Conservation (phyloP, 2,888 invertebrate species). For the Metellina segmentata region DNA sequence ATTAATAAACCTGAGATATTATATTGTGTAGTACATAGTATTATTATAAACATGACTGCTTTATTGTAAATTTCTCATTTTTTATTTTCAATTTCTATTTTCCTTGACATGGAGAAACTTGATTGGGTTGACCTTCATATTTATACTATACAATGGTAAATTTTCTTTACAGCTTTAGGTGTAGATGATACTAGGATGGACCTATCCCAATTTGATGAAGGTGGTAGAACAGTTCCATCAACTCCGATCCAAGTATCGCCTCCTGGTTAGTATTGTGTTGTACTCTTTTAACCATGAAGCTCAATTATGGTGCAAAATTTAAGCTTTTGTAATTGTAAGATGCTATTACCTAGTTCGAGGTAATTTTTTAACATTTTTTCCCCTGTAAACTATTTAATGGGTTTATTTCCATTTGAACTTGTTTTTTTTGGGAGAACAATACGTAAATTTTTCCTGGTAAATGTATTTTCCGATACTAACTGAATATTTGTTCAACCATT, state of each 20-base stretch:
- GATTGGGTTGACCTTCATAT: too few species aligned
- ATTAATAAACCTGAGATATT: too few species aligned
- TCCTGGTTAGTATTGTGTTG: constrained; percentile 80
- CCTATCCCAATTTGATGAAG: constrained; percentile 85
- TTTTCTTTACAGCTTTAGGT: constrained; percentile 78
- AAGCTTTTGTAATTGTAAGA: not conserved
- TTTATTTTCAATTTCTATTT: too few species aligned
- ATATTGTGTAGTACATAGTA: too few species aligned
- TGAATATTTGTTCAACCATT: too few species aligned
- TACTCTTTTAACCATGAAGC: not conserved
- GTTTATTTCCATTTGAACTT: not conserved
- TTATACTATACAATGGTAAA: too few species aligned
- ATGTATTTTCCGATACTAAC: not conserved
- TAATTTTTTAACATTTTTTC: not conserved
- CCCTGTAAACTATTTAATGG: too few species aligned
- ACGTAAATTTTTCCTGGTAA: not conserved
- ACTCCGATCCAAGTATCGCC: constrained; percentile 86
- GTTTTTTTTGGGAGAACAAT: not conserved
- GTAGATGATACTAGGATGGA: constrained; percentile 90
- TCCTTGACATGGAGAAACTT: too few species aligned
- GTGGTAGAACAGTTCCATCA: constrained; percentile 86
- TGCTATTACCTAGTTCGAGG: not conserved
- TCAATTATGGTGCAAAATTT: not conserved
- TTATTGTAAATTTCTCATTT: too few species aligned
- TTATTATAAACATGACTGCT: too few species aligned